Conservation (phyloP, 2,888 invertebrate species). For the Eurois occulta region DNA sequence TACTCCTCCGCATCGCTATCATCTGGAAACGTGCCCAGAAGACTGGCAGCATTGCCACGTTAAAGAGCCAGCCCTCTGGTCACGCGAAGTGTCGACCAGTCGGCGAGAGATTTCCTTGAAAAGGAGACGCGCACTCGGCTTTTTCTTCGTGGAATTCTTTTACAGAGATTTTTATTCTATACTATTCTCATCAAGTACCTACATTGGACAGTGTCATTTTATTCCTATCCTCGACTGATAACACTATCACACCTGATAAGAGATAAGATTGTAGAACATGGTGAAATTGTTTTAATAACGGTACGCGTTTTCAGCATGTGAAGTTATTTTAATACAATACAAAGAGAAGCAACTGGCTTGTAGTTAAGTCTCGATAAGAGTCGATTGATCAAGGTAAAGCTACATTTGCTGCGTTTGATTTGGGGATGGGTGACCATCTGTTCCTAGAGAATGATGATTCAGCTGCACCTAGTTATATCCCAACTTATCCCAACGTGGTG, state of each 20-base stretch:
- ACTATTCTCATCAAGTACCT: slow-evolving; percentile 14
- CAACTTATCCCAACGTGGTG: no score
- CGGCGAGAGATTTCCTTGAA: no score
- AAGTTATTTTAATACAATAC: slow-evolving; percentile 5
- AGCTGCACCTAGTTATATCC: no score
- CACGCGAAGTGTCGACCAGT: no score
- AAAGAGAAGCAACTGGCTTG: background rate
- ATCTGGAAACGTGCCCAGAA: no score
- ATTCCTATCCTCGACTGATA: slow-evolving; percentile 48
- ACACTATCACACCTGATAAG: slow-evolving; percentile 50
- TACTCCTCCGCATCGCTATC: no score
- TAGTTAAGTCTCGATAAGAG: background rate
- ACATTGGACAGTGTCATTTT: slow-evolving; percentile 19
- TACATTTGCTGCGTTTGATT: background rate
- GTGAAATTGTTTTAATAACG: slow-evolving; percentile 35
- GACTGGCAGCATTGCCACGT: no score
- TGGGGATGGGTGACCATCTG: background rate
- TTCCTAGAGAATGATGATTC: no score
- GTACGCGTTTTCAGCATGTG: background rate
- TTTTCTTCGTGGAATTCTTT: no score
- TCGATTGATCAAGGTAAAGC: background rate
- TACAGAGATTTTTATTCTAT: no score
- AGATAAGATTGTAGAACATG: slow-evolving; percentile 33
- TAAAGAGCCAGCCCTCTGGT: no score
- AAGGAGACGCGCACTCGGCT: no score